Evolutionary conservation across 2,888 invertebrate genomes (phyloP).

Genomic region (Bellardia pandia): DNA sequence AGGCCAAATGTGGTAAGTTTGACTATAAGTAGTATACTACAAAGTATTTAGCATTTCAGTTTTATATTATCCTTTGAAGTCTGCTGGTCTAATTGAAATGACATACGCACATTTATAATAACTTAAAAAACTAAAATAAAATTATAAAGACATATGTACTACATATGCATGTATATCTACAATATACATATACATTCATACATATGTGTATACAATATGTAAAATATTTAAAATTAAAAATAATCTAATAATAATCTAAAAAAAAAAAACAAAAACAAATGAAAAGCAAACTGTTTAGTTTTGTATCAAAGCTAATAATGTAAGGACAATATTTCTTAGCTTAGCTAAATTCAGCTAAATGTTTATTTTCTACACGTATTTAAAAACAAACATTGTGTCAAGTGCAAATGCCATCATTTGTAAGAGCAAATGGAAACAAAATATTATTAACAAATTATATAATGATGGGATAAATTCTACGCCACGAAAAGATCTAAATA

Average conservation of each 20-base stretch:
- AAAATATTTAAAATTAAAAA: conserved; percentile 12
- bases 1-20: conserved; percentile 69
- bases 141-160: conserved; percentile 37
- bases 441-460: conserved; percentile 64
- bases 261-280: neutral
- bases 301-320: conserved; percentile 68
- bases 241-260: conserved; percentile 9
- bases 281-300: conserved; percentile 17
- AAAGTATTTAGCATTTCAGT: conserved; percentile 69
- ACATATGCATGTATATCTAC: conserved; percentile 36
- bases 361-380: conserved; percentile 10
- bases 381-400: conserved; percentile 23
- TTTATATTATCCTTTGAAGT: conserved; percentile 73
- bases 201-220: conserved; percentile 2
- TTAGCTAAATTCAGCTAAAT: conserved; percentile 46
- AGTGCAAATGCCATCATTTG: conserved; percentile 38
- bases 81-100: conserved; percentile 67
- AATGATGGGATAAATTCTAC: conserved; percentile 59
- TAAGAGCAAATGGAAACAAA: conserved; percentile 12
- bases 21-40: conserved; percentile 65
- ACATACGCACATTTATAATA: conserved; percentile 69
- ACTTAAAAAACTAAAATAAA: neutral
- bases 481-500: conserved; percentile 49
- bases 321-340: conserved; percentile 55
- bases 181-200: conserved; percentile 37